These are phyloP conservation scores for Xiphophorus birchmanni DNA, from an alignment of 2,797 vertebrate genomes.

Conservation along the genomic window DNA sequence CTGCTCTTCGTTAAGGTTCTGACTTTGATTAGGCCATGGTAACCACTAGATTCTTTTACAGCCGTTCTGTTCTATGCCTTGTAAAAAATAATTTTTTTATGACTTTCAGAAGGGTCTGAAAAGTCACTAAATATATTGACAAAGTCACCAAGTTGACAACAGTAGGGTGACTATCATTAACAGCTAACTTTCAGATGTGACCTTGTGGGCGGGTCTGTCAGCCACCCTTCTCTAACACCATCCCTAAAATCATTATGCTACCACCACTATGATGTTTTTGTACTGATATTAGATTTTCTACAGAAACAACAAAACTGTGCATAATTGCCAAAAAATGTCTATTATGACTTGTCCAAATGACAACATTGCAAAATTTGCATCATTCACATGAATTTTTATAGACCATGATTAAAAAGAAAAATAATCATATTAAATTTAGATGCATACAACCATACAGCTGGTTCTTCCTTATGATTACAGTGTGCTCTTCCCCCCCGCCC, in stretches of 20 bases:
- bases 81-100: neutral
- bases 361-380: neutral
- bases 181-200: no score
- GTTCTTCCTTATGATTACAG: neutral
- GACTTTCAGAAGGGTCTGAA: no score
- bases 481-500: neutral
- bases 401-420: neutral
- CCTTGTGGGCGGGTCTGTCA: no score
- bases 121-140: no score
- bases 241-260: neutral
- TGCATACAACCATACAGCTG: neutral
- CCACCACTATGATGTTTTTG: neutral
- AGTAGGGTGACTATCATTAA: no score
- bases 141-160: no score
- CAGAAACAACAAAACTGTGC: neutral
- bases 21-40: neutral
- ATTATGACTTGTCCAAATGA: neutral
- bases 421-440: neutral
- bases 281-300: neutral
- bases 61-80: neutral
- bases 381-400: neutral
- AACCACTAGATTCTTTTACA: neutral
- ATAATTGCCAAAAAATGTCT: neutral
- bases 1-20: neutral
- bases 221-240: neutral